These are phyloP conservation scores for Drosophila pegasa DNA, from an alignment of 2,888 invertebrate species.

Conservation along the genomic window DNA sequence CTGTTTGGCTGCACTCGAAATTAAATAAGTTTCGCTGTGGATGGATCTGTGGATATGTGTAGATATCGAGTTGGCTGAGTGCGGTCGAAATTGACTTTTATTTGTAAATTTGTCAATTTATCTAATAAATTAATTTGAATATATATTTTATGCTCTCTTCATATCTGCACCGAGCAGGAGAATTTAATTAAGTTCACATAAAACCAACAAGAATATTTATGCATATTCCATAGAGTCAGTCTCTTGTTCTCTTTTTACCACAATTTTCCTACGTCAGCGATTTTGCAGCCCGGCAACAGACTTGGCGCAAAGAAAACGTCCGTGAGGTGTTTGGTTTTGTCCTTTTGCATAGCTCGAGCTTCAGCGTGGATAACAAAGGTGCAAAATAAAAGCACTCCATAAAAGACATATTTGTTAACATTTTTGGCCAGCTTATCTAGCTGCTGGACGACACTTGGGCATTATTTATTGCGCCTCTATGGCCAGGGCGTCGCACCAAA, in stretches of 20 bases:
- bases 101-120: not conserved
- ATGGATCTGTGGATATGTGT: not conserved
- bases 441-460: conserved; percentile 38
- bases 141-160: not conserved
- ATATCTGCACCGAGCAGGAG: conserved; percentile 6
- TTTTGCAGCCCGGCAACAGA: conserved; percentile 35
- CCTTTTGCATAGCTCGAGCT: conserved; percentile 30
- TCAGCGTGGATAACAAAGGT: conserved; percentile 41
- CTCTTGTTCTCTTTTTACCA: conserved; percentile 8
- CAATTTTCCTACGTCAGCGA: conserved; percentile 39
- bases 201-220: conserved; percentile 24
- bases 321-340: conserved; percentile 30
- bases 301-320: conserved; percentile 31
- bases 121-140: not conserved
- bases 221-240: conserved; percentile 22
- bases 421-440: conserved; percentile 57
- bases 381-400: conserved; percentile 41
- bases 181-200: conserved; percentile 11
- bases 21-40: conserved; percentile 48
- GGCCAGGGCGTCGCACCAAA: conserved; percentile 50
- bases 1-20: conserved; percentile 32
- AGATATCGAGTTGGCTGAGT: not conserved
- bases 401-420: conserved; percentile 55
- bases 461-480: conserved; percentile 56
- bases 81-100: not conserved